Evolutionary conservation across 2,888 invertebrate genomes (phyloP), one percentile per base, ranked within the genome.

Genomic region (Aquatica leii): DNA sequence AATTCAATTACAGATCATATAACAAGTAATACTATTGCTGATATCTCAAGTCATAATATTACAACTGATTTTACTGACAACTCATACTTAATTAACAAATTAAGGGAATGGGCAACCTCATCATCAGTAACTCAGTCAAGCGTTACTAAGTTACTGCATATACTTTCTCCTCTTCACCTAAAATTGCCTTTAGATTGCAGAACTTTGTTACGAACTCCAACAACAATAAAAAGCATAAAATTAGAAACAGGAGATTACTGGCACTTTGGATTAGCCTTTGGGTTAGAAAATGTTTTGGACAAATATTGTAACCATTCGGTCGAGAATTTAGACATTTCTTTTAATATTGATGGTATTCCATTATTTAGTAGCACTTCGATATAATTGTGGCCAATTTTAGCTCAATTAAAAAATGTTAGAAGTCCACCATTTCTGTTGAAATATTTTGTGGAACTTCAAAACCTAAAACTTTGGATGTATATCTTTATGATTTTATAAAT

Each of bases 361-460:
- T 24, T 57, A 14, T 57, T 57, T 50, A 17, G 37, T 2, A 57
- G 49, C 12, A 37, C 57, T 8, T 37, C 21, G n/a, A 21, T 14
- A 9, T 11, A 17, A 8, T 50, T 50, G 20, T 57, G 37, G 50
- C 50, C 40, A 1, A 57, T 57, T 21, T 57, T 57, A 34, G 56
- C 48, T 8, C 14, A 48, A 18, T 35, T 56, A n/a, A 48, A 46
- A 3, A 49, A 56, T 49, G 2, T 49, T 37, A 12, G 15, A 4
- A 12, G 34, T 12, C 9, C 12, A 2, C 65, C 60, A 21, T 66
- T 69, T 59, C 63, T 15, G 48, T 69, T 37, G 67, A 59, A 35
- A 56, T 66, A 49, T 69, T 64, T 62, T 66, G 62, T 66, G 71
- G 71, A 1, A 54, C 8, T 1, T 59, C 58, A 8, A 69, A 71